phyloP scores from a whole-genome alignment of 2,113 vertebrate genomes.

The Cyanocitta stelleri region DNA sequence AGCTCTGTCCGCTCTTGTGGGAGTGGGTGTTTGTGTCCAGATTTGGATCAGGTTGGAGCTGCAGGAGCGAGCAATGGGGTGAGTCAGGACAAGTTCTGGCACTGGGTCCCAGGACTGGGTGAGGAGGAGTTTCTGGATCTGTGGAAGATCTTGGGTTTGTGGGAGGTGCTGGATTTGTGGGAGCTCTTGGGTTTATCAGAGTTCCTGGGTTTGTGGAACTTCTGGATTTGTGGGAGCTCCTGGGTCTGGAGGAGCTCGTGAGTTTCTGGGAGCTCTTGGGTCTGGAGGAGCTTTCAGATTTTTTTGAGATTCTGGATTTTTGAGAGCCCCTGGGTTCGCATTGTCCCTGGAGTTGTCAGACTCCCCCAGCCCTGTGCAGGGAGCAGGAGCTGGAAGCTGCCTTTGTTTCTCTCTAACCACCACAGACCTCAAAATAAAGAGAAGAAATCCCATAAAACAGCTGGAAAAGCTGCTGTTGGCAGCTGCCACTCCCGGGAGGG shows the following conservation, averaged over 20 bases:
- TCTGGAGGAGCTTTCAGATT: background rate
- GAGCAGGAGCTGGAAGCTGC: background rate
- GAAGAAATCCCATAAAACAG: background rate
- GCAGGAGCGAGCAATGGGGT: background rate
- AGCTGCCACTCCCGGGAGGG: background rate
- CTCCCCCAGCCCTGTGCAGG: background rate
- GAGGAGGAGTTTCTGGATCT: background rate
- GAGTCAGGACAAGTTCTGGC: background rate
- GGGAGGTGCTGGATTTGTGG: background rate
- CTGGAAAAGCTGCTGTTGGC: background rate
- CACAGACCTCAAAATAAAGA: background rate
- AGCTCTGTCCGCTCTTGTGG: background rate
- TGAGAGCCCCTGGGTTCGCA: background rate
- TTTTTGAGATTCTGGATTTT: background rate
- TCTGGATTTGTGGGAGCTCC: background rate
- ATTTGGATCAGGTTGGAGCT: accelerated
- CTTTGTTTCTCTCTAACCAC: background rate
- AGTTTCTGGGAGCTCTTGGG: background rate
- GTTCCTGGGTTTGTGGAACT: background rate
- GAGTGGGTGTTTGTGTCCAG: background rate
- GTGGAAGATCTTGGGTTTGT: background rate
- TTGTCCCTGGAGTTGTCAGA: background rate
- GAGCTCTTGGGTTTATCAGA: background rate
- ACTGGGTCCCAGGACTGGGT: background rate
- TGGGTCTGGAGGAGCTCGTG: background rate